Evolutionary conservation across 2,113 vertebrate species (phyloP).

Genomic region (Arenaria interpres): DNA sequence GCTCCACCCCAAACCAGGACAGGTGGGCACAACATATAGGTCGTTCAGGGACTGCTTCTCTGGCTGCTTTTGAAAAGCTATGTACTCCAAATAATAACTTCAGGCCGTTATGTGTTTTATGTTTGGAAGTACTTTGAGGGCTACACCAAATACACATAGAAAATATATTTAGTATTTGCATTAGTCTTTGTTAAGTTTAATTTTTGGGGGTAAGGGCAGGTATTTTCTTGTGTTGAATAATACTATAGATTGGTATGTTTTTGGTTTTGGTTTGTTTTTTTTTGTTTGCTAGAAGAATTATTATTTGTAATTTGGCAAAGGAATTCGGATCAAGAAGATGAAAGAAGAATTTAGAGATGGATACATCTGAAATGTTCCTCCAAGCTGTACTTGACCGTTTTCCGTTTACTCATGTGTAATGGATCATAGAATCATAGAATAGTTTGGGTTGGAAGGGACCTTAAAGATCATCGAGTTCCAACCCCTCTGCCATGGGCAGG

Average conservation of each 20-base stretch:
- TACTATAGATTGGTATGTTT: background rate
- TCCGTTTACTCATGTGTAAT: background rate
- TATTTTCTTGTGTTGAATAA: background rate
- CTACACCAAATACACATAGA: background rate
- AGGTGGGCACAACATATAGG: background rate
- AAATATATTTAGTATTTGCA: background rate
- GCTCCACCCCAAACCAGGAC: too few species aligned
- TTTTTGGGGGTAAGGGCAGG: fast-evolving
- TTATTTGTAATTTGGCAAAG: background rate
- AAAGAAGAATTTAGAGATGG: background rate
- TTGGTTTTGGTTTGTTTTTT: background rate
- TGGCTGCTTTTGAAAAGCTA: background rate
- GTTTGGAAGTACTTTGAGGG: background rate
- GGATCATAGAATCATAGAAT: too few species aligned
- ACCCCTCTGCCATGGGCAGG: too few species aligned
- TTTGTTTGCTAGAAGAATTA: background rate
- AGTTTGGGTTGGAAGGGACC: too few species aligned
- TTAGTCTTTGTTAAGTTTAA: background rate
- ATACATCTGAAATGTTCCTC: background rate
- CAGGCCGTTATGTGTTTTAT: background rate
- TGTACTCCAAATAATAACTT: background rate
- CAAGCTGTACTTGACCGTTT: background rate
- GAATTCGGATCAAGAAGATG: background rate
- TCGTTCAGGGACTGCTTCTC: background rate
- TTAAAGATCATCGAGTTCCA: too few species aligned